Base-by-base conservation (phyloP, 1,140 invertebrate genomes). In the Drosophila parabipectinata region DNA sequence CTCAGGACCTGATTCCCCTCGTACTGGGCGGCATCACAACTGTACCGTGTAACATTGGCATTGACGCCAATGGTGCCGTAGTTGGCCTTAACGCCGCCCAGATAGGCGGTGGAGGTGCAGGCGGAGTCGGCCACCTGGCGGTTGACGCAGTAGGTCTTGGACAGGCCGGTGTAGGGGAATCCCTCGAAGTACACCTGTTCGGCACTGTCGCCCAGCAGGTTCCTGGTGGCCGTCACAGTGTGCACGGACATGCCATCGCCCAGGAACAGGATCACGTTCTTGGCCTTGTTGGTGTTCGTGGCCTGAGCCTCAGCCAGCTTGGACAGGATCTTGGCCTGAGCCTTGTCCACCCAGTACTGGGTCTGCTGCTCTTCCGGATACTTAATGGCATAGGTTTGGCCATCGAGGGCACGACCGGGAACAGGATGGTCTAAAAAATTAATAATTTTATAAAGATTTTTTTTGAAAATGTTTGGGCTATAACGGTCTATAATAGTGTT, bases 241-340 rank as follows among this genome's bases (percentile, higher is more conserved):
- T 95, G 92, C n/a, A 96, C 92, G 10, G 95, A 95, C 95, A 97
- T 96, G 14, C 96, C 96, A 80, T 97, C 96, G 1, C 96, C 96
- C 48, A 97, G 89, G 77, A 96, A 96, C 69, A 97, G 83, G 21
- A 97, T 95, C 4, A 96, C 93, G 90, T 96, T 96, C 78, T 95
- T 95, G 3, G 96, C 96, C 10, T 60, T 72, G 1, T 81, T 61
- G 0, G 63, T 72, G 2, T 77, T 30, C 3, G 90, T 79, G 3
- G 90, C 90, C 30, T 93, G 90, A 26, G 85, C 56, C 45, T 81
- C 74, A 15, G 67, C 64, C 58, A 91, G 45, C 56, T 92, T 92
- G 12, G 69, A 55, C 0, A 67, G 18, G 14, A 92, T 30, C 15
- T 60, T 81, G 8, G 44, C 54, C 56, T 92, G 90, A 0, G 91